Evolutionary conservation across 2,888 invertebrate species (phyloP).

Genomic region (Spilosoma lubricipeda): DNA sequence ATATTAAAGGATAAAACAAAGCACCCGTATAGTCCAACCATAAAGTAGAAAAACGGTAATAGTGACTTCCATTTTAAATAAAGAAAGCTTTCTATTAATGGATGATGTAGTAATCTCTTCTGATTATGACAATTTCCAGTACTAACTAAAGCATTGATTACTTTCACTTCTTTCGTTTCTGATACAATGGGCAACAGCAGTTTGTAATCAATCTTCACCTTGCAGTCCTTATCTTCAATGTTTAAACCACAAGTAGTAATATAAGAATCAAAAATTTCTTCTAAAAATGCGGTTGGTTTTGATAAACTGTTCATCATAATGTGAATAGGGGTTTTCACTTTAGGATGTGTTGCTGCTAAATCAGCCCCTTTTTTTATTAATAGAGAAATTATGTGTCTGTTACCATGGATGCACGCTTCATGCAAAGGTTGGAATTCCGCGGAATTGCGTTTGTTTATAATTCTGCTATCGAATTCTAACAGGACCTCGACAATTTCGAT

Average conservation of each 20-base stretch:
- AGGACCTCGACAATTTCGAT: conserved; percentile 62
- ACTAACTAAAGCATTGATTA: conserved; percentile 76
- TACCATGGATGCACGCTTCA: conserved; percentile 73
- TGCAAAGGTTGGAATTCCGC: conserved; percentile 53
- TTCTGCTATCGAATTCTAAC: conserved; percentile 60
- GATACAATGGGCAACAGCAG: conserved; percentile 62
- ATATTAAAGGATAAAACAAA: conserved; percentile 66
- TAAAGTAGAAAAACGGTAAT: conserved; percentile 75
- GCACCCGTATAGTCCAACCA: conserved; percentile 71
- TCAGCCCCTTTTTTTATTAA: conserved; percentile 70
- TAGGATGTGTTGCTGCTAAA: conserved; percentile 24
- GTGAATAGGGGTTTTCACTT: conserved; percentile 64
- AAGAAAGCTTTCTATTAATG: conserved; percentile 82
- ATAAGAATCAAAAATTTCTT: conserved; percentile 76
- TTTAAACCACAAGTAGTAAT: conserved; percentile 72
- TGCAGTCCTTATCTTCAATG: conserved; percentile 55
- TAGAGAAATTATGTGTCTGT: conserved; percentile 78
- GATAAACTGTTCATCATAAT: conserved; percentile 74
- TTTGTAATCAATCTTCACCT: conserved; percentile 74
- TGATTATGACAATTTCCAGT: conserved; percentile 75
- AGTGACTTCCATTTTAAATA: conserved; percentile 82
- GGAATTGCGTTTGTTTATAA: conserved; percentile 45
- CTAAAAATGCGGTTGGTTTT: conserved; percentile 77
- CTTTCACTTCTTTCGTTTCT: conserved; percentile 74
- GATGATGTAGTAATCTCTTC: conserved; percentile 78